Conservation (phyloP, 2,888 invertebrate genomes). For the Drosophila paramelanica region DNA sequence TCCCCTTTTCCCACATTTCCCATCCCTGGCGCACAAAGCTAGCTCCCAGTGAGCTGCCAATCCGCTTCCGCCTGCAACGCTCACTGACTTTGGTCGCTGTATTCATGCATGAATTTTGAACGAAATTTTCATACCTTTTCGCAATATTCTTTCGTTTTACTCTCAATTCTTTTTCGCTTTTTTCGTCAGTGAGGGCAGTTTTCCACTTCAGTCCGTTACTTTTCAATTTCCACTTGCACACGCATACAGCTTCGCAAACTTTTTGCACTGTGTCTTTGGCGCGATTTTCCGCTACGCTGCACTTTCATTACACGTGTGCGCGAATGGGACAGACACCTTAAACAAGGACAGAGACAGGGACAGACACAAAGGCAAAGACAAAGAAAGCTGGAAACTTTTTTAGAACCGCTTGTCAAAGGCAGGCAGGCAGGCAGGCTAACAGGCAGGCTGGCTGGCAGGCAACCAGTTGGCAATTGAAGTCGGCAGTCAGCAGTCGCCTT, state of each 20-base stretch:
- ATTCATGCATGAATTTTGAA: conserved; percentile 80
- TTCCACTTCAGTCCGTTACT: conserved; percentile 73
- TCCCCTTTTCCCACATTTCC: background rate
- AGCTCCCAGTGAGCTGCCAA: conserved; percentile 38
- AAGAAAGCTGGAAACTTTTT: conserved; percentile 37
- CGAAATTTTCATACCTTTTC: conserved; percentile 75
- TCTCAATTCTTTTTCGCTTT: conserved; percentile 24
- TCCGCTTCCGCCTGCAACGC: conserved; percentile 50
- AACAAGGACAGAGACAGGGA: conserved; percentile 20
- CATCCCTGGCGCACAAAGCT: conserved; percentile 1
- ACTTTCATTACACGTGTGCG: conserved; percentile 70
- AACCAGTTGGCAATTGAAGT: conserved; percentile 56
- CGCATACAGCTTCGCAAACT: conserved; percentile 24
- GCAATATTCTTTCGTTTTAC: conserved; percentile 66
- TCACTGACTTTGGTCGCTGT: conserved; percentile 48
- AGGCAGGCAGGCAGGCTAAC: conserved; percentile 32
- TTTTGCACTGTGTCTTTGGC: conserved; percentile 65
- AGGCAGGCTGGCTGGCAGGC: conserved; percentile 22
- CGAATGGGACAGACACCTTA: conserved; percentile 33
- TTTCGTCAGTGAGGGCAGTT: conserved; percentile 36
- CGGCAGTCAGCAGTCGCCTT: conserved; percentile 58
- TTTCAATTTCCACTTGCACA: conserved; percentile 72
- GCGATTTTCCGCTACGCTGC: conserved; percentile 78
- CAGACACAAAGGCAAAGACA: conserved; percentile 40
- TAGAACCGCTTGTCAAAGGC: conserved; percentile 54